Conservation (phyloP, 2,113 vertebrate species). For the Fulica atra region DNA sequence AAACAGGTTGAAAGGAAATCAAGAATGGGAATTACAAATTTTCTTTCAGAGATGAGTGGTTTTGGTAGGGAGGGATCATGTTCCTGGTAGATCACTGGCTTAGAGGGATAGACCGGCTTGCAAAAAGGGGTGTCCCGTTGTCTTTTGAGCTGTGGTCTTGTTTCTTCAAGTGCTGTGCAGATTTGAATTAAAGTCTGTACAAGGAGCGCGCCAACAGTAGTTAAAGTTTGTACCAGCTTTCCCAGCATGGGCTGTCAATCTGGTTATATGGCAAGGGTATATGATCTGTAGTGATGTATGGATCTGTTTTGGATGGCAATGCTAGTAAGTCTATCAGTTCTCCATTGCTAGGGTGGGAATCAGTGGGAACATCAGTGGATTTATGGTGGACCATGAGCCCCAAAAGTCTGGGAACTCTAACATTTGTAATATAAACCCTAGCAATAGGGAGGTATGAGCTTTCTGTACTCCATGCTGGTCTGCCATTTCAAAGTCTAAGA, state of each 20-base stretch:
- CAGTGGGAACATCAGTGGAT: not conserved
- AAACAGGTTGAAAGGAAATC: conserved; percentile 68
- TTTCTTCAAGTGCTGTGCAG: not conserved
- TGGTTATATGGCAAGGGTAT: conserved; percentile 8
- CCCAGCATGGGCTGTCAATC: conserved; percentile 56
- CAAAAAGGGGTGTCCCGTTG: not conserved
- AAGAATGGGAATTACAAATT: conserved; percentile 36
- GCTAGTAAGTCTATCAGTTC: not conserved
- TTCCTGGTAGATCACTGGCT: conserved; percentile 33
- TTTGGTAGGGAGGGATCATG: not conserved
- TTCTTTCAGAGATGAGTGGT: conserved; percentile 7
- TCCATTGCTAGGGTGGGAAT: not conserved
- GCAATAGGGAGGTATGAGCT: accelerated
- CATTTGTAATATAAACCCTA: not conserved
- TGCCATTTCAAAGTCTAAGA: not conserved
- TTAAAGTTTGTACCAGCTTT: conserved; percentile 39
- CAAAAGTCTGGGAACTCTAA: not conserved
- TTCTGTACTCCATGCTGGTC: not conserved
- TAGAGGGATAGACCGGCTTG: not conserved
- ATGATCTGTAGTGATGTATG: conserved; percentile 26
- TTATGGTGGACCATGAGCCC: not conserved
- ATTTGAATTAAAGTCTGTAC: conserved; percentile 23
- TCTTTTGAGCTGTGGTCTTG: not conserved
- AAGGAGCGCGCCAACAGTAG: conserved; percentile 31
- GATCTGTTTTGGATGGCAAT: not conserved